A percentile compares a stretch with the other conserved stretches of the same genome.
phyloP scores from a whole-genome alignment of 2,113 vertebrate species.

The Hirundichthys speculiger region DNA sequence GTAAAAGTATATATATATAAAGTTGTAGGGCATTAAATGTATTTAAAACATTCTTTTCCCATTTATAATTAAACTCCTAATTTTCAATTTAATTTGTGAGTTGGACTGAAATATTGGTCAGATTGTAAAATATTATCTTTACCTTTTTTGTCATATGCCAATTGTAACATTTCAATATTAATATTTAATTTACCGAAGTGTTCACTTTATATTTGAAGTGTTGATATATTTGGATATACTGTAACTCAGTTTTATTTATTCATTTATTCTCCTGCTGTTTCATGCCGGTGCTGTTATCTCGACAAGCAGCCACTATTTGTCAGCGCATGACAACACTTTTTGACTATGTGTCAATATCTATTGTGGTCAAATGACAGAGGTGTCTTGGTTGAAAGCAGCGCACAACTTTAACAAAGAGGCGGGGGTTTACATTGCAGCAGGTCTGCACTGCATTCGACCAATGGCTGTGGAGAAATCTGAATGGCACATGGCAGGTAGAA shows the following conservation, averaged over 20 bases:
- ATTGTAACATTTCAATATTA: too few relatives aligned
- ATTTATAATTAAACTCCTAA: too few relatives aligned
- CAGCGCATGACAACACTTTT: constrained; percentile 2
- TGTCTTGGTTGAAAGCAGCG: constrained; percentile 30
- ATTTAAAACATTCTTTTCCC: too few relatives aligned
- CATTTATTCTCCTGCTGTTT: neutral
- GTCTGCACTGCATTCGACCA: constrained; percentile 19
- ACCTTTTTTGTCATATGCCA: too few relatives aligned
- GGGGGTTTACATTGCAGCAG: constrained; percentile 28
- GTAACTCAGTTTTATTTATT: neutral
- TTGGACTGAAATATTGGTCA: too few relatives aligned
- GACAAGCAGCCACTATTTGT: constrained; percentile 1
- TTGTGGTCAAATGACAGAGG: constrained; percentile 31
- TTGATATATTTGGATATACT: too few relatives aligned
- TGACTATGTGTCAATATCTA: constrained; percentile 11
- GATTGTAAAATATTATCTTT: too few relatives aligned
- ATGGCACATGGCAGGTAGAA: constrained; percentile 49
- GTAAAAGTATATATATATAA: too few relatives aligned
- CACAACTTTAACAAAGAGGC: constrained; percentile 1
- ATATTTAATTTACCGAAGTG: too few relatives aligned
- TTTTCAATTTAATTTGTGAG: too few relatives aligned
- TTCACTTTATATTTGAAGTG: too few relatives aligned
- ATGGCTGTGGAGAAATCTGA: constrained; percentile 30
- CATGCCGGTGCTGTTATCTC: neutral
- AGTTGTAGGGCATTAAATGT: too few relatives aligned